A percentile compares a stretch with the other conserved stretches of the same genome.
Evolutionary conservation across 2,797 vertebrate genomes (phyloP).

Genomic region (Mus minutoides): DNA sequence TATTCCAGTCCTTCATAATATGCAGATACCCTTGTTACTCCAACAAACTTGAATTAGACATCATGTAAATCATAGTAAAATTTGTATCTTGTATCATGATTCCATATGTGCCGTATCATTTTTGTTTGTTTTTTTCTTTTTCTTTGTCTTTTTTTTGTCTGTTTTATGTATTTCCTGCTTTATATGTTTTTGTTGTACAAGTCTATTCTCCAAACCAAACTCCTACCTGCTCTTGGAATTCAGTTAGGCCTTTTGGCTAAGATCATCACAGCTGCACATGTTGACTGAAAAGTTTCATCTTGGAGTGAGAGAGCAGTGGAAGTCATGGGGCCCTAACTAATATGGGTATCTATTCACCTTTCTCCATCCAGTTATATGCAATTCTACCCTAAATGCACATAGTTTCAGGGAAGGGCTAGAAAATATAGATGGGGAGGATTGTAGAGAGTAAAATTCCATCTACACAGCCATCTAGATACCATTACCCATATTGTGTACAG

Average conservation of each 20-base stretch:
- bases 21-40: not conserved
- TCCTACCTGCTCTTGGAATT: not conserved
- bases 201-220: not conserved
- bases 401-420: not conserved
- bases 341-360: not conserved
- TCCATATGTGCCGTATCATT: not conserved
- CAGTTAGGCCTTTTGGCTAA: too few species aligned
- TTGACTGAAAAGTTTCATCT: not conserved
- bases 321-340: not conserved
- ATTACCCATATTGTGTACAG: not conserved
- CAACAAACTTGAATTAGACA: not conserved
- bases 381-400: not conserved
- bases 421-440: not conserved
- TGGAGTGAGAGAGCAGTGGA: not conserved
- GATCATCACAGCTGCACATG: not conserved
- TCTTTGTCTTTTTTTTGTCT: not conserved
- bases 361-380: not conserved
- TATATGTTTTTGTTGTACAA: not conserved
- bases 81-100: not conserved
- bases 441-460: not conserved
- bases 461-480: too few species aligned
- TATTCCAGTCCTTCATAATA: not conserved
- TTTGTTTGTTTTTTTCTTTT: not conserved
- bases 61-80: constrained; percentile 18
- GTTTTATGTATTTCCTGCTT: not conserved